Conservation (phyloP, 2,888 invertebrate genomes). For the Acleris cristana region DNA sequence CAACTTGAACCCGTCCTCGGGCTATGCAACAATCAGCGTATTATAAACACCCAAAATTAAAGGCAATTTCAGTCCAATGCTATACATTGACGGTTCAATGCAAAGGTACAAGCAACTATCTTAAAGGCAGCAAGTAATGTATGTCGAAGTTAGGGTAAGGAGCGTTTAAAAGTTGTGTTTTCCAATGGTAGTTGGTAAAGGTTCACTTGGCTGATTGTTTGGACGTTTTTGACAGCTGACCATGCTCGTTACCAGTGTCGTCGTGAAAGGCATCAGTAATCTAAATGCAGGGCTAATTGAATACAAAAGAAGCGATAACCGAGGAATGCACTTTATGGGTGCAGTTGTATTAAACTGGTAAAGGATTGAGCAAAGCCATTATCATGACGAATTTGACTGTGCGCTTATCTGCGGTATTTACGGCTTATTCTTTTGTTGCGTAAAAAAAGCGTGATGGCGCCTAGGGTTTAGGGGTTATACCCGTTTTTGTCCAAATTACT, state of each 20-base stretch:
- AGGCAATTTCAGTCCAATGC: constrained; percentile 10
- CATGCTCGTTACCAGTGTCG: constrained; percentile 81
- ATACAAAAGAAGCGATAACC: constrained; percentile 80
- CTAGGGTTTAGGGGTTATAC: constrained; percentile 1
- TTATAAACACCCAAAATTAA: constrained; percentile 44
- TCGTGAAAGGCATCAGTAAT: constrained; percentile 81
- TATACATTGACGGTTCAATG: constrained; percentile 48
- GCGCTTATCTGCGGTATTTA: constrained; percentile 54
- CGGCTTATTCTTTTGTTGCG: constrained; percentile 56
- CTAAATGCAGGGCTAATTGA: constrained; percentile 83
- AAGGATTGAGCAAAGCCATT: constrained; percentile 48
- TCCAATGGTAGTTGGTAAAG: constrained; percentile 45
- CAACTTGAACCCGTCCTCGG: constrained; percentile 58
- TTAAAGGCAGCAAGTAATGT: constrained; percentile 31
- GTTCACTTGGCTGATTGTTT: constrained; percentile 73
- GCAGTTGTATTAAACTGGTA: constrained; percentile 62
- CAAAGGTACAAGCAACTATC: not conserved
- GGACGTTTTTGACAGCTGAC: constrained; percentile 83
- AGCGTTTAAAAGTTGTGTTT: constrained; percentile 40
- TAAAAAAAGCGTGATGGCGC: constrained; percentile 38
- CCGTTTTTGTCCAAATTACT: not conserved
- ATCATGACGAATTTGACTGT: constrained; percentile 35
- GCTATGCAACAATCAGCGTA: constrained; percentile 47
- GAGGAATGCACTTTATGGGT: constrained; percentile 74
- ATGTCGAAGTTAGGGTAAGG: constrained; percentile 24